Evolutionary conservation across 2,888 invertebrate species (phyloP).

Genomic region (Therioaphis trifolii): DNA sequence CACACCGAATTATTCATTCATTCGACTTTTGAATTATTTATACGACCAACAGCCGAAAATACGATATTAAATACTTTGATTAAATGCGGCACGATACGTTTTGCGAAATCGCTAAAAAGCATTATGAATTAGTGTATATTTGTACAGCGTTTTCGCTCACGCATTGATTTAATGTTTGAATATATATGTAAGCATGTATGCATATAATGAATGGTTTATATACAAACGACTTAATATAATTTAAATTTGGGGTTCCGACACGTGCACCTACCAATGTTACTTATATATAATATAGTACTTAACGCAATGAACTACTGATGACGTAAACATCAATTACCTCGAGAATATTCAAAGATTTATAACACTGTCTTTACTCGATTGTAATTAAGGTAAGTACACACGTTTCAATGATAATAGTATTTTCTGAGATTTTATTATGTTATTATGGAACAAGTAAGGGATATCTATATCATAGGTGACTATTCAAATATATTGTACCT

Average conservation of each 20-base stretch:
- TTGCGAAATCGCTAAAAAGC: too few relatives aligned
- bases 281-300: too few relatives aligned
- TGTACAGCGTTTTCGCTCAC: neutral
- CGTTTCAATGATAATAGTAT: too few relatives aligned
- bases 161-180: neutral
- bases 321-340: neutral
- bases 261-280: too few relatives aligned
- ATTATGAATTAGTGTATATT: too few relatives aligned
- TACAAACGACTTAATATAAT: constrained; percentile 15
- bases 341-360: neutral
- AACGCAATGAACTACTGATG: neutral
- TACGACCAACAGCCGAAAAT: neutral
- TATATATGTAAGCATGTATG: too few relatives aligned
- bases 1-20: neutral
- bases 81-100: neutral
- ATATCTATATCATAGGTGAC: too few relatives aligned
- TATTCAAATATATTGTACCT: too few relatives aligned
- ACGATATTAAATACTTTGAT: neutral
- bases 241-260: constrained; percentile 3
- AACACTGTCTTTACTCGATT: too few relatives aligned
- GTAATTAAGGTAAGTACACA: too few relatives aligned
- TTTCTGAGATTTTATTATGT: too few relatives aligned
- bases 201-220: neutral
- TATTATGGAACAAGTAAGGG: too few relatives aligned
- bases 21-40: constrained; percentile 33